Evolutionary conservation across 2,797 vertebrate genomes (phyloP), one percentile per base, ranked within the genome.

Genomic region (Rhadinocentrus ornatus): DNA sequence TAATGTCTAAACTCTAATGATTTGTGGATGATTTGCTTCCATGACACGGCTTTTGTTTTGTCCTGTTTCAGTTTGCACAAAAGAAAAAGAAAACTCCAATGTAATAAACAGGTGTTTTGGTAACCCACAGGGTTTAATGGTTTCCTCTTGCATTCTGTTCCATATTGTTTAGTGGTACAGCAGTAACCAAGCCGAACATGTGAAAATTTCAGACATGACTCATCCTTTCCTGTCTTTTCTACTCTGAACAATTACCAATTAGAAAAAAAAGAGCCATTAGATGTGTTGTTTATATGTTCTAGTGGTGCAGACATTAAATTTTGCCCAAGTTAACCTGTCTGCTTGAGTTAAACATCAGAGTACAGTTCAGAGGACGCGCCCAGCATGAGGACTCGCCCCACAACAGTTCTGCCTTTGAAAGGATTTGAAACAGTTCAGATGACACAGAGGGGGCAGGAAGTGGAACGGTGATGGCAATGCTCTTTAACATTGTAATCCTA

Each of bases 391-490:
- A 52, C 63, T 39, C 31, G 60, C 10, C 35, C 77, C 89, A 86
- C 76, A 84, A 83, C 87, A 84, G 85, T 34, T 62, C 10, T 26
- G 83, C 79, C 86, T 89, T 90, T 91, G 86, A 93, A 89, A 64
- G 87, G 86, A 91, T 91, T 92, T 90, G 82, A 86, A 89, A 88
- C 76, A 86, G 91, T 86, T 86, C 78, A 86, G 85, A 88, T 78
- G 89, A 85, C 85, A 85, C 64, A 0, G 82, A 78, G 83, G 84
- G 86, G 71, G 84, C 78, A 89, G 89, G 90, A 91, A 90, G 88
- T 82, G 76, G 68, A 82, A 62, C 58, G 64, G 82, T 12, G 75
- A 89, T 26, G 78, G 76, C 80, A 52, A 57, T 65, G 87, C 86
- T 87, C 75, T 85, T 87, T 86, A 87, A 78, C 86, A 84, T 83